Base-by-base conservation (phyloP, 2,113 vertebrate species). In the Corythoichthys intestinalis region DNA sequence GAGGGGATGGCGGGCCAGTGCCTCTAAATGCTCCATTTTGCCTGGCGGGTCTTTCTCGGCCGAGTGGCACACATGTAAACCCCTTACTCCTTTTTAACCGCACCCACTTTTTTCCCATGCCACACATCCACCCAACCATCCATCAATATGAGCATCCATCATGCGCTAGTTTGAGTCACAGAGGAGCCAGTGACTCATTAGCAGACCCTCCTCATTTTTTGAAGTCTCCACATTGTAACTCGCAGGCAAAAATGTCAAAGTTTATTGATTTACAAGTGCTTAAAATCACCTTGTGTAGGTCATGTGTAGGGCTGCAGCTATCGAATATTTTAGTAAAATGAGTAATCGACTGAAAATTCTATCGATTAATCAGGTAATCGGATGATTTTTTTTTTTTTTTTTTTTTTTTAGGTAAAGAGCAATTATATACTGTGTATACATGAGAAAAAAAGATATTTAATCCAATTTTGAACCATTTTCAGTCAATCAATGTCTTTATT, bases 101-200 rank as follows among this genome's bases (percentile, higher is more conserved):
- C 83, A 74, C 73, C 65, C 70, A 79, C 77, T 75, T 69, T 75
- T 75, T 69, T 79, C 71, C 50, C 78, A 82, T 75, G 76, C 80
- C 80, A 77, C 9, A 12, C 53, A 6, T 37, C 56, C 56, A 37
- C 35, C n/a, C n/a, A n/a, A n/a, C 4, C 12, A 58, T 58, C 56
- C 4, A 6, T 5, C 56, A 20, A 34, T 70, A 7, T 44, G 41
- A 8, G 65, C 86, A 89, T 91, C 88, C 83, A 89, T 90, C 90
- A 91, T 78, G 69, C 68, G 57, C 13, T 65, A 69, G 77, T 70
- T 28, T 20, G 59, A 69, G 62, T 69, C 72, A 80, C 84, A 83
- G 63, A 44, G 71, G 65, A 28, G 9, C 53, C 70, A 78, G 83
- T 83, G 88, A 89, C 79, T 88, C 86, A 87, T 77, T 78, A 77